These are phyloP conservation scores for Cephus pulcher DNA, from an alignment of 2,888 invertebrate genomes.

Conservation along the genomic window DNA sequence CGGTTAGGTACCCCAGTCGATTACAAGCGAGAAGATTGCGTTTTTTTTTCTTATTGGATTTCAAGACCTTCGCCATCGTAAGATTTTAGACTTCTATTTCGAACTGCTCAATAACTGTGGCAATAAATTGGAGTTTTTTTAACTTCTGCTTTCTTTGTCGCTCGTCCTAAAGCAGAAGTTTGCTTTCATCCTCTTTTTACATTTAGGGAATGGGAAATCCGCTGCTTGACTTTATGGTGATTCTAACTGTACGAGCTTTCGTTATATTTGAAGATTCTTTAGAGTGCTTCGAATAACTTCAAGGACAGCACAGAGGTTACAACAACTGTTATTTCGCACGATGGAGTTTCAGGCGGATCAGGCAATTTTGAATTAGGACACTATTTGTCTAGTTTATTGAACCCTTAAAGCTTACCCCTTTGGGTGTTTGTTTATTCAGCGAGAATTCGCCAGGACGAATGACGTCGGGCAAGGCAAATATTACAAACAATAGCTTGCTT, in stretches of 20 bases:
- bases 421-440: not conserved
- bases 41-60: not conserved
- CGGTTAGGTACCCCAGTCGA: not conserved
- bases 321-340: not conserved
- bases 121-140: not conserved
- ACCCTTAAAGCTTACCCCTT: not conserved
- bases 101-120: not conserved
- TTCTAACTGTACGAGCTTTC: not conserved
- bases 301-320: not conserved
- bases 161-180: not conserved
- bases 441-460: not conserved
- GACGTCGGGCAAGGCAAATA: not conserved
- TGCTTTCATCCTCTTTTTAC: not conserved
- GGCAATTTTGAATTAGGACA: not conserved
- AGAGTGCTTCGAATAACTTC: not conserved
- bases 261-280: not conserved
- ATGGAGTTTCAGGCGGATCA: not conserved
- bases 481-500: not conserved
- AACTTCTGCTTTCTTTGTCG: not conserved
- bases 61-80: not conserved
- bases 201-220: not conserved
- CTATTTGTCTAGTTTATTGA: not conserved
- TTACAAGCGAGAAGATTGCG: not conserved
- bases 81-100: not conserved
- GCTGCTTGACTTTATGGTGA: not conserved